Percentiles rank a stretch among this genome's conserved stretches.
Conservation (phyloP, 2,113 vertebrate genomes). For the Dolichotis patagonum region DNA sequence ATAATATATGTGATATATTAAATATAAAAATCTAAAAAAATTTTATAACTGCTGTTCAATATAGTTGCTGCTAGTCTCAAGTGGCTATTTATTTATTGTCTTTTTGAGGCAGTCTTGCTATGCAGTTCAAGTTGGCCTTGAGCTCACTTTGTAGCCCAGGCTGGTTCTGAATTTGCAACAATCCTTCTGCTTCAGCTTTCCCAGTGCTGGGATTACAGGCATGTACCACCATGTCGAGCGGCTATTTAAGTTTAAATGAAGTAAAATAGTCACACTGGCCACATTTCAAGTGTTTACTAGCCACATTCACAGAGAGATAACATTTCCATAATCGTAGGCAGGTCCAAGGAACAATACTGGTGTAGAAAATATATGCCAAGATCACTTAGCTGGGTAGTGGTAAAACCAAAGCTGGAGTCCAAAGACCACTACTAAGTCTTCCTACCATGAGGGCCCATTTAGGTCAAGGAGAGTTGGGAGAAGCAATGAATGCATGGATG, state of each 20-base stretch:
- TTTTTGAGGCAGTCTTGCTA: no score
- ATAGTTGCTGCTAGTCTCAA: not conserved
- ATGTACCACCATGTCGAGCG: no score
- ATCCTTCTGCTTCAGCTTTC: no score
- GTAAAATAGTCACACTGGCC: not conserved
- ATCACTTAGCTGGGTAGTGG: not conserved
- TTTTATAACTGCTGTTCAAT: not conserved
- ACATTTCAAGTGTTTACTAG: not conserved
- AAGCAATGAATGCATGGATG: not conserved
- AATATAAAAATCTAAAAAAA: not conserved
- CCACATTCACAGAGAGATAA: not conserved
- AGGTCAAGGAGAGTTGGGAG: not conserved
- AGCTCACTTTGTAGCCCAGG: no score
- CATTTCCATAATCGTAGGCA: not conserved
- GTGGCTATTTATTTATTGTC: not conserved
- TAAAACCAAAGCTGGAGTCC: not conserved
- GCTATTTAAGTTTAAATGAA: conserved; percentile 31
- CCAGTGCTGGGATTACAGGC: no score
- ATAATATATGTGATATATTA: not conserved
- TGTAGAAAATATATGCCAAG: conserved; percentile 14
- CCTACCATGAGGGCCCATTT: not conserved
- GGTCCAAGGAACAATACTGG: not conserved
- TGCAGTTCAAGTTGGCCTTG: no score
- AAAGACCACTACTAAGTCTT: not conserved
- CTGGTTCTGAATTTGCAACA: no score